Evolutionary conservation across 2,113 vertebrate genomes (phyloP).

Genomic region (Micronisus gabar): DNA sequence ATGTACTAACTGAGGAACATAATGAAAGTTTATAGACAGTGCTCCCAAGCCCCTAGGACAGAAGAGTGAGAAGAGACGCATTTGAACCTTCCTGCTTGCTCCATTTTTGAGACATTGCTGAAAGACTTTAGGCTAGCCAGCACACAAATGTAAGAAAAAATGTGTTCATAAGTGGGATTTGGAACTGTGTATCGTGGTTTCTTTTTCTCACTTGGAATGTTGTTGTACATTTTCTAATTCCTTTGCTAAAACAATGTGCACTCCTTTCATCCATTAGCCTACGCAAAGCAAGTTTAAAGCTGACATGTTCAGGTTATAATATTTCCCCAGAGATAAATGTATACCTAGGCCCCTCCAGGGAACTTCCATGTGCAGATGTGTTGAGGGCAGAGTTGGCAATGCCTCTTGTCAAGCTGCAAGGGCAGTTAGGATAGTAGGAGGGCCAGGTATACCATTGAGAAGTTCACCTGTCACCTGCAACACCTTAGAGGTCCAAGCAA

Average conservation of each 20-base stretch:
- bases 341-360: not conserved
- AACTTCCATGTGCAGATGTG: not conserved
- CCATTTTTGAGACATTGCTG: not conserved
- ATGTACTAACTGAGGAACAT: not conserved
- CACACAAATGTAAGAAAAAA: not conserved
- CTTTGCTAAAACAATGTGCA: not conserved
- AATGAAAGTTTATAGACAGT: not conserved
- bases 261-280: not conserved
- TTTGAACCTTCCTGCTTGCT: not conserved
- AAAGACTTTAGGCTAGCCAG: not conserved
- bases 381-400: not conserved
- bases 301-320: not conserved
- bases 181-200: not conserved
- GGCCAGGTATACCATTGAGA: not conserved
- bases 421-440: not conserved
- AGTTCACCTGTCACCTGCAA: not conserved
- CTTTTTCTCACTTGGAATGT: not conserved
- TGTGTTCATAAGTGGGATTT: not conserved
- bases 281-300: not conserved
- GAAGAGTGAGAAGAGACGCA: rapidly evolving
- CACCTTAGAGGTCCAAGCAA: not conserved
- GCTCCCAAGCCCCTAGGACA: not conserved
- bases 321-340: not conserved
- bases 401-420: not conserved
- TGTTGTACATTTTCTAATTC: not conserved